Evolutionary conservation across 2,888 invertebrate species (phyloP), one percentile per base, ranked within the genome.

Genomic region (Caenorhabditis zanzibari): DNA sequence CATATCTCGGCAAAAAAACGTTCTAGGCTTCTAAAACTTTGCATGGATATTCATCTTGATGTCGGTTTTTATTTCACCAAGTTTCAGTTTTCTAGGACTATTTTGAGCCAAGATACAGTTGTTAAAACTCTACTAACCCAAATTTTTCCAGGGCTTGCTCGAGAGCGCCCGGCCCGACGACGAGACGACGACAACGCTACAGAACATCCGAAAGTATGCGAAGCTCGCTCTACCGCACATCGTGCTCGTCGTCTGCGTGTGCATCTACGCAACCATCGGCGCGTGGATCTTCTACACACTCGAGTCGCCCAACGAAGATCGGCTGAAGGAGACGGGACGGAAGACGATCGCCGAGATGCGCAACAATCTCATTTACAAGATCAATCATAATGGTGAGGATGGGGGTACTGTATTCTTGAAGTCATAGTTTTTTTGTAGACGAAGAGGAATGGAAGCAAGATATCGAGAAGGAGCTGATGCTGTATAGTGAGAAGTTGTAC

Each of bases 161-260:
- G 83, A 83, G 64, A 80, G 76, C 47, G 72, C 83, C 71, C 79
- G 72, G 22, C 75, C 79, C 58, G 80, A 79, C 47, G 79, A 79
- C n/a, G 77, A 82, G 56, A 69, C 26, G 16, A 12, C 63, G 26
- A 74, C 75, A 16, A 66, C 83, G 6, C 58, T 80, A 16, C 52
- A 59, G 28, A 83, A 80, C 69, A 66, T 83, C 66, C 76, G 76
- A 59, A 83, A 83, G 91, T 92, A 91, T 77, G 86, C 86, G 35
- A 89, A 90, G 61, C 88, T 92, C 71, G 88, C 90, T 44, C 85
- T 90, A 47, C 92, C 92, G n/a, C 92, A 92, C 83, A 90, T 92
- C 66, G 91, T 88, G 9, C 90, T 92, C 52, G 92, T 92, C 61
- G 79, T 86, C 66, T 90, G 89, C 9, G 92, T 92, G 28, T 91